Percentiles rank a stretch among this genome's conserved stretches.
phyloP scores from a whole-genome alignment of 2,797 vertebrate species.

The Aeoliscus strigatus region DNA sequence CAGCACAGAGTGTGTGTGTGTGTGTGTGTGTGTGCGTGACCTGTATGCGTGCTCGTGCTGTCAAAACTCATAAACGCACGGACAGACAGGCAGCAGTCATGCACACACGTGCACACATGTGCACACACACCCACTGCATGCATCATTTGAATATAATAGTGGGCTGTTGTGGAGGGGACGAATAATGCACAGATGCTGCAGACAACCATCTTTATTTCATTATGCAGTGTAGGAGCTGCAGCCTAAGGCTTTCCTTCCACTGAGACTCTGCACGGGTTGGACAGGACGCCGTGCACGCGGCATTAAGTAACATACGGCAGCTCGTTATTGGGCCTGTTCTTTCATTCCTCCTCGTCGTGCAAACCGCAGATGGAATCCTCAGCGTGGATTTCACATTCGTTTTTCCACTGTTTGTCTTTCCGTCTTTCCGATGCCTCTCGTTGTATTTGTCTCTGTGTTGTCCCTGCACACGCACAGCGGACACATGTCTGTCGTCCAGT shows the following conservation, averaged over 20 bases:
- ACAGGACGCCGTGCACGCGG: slow-evolving; percentile 52
- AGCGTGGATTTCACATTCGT: slow-evolving; percentile 6
- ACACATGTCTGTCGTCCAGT: slow-evolving; percentile 46
- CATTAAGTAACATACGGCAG: slow-evolving; percentile 40
- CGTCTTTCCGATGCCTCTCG: no score
- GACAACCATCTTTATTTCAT: slow-evolving; percentile 62
- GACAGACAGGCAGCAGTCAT: no score
- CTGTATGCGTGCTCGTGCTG: no score
- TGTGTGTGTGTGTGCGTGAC: no score
- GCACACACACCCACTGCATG: slow-evolving; percentile 30
- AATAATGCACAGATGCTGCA: slow-evolving; percentile 40
- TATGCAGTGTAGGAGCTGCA: slow-evolving; percentile 39
- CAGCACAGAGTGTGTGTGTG: no score
- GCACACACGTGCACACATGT: slow-evolving; percentile 2
- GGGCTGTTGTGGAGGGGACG: slow-evolving; percentile 48
- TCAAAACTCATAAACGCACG: no score
- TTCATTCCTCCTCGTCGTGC: slow-evolving; percentile 32
- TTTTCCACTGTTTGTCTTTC: no score
- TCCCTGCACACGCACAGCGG: slow-evolving; percentile 48
- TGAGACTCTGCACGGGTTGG: slow-evolving; percentile 28
- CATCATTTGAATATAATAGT: slow-evolving; percentile 68
- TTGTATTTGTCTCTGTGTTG: slow-evolving; percentile 7
- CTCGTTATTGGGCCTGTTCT: slow-evolving; percentile 52
- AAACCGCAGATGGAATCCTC: slow-evolving; percentile 43
- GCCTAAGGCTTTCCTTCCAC: slow-evolving; percentile 44